Conservation (phyloP, 2,888 invertebrate species). For the Microctonus brassicae region DNA sequence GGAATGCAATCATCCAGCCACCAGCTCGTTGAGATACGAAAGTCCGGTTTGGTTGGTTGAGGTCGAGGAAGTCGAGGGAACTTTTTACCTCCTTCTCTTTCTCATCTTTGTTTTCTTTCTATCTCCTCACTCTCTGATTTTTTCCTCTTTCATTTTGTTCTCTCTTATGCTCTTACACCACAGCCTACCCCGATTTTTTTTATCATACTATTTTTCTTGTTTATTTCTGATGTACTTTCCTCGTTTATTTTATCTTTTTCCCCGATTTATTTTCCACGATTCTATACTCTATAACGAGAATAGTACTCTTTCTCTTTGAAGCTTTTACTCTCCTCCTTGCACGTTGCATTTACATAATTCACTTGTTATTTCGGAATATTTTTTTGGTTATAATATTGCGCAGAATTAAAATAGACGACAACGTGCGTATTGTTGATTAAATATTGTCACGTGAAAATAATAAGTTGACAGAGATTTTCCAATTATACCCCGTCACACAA, state of each 20-base stretch:
- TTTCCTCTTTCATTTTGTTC: background rate
- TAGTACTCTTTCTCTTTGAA: background rate
- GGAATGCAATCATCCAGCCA: conserved; percentile 51
- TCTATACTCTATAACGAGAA: background rate
- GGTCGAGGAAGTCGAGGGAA: conserved; percentile 43
- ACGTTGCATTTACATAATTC: conserved; percentile 23
- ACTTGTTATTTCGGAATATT: conserved; percentile 41
- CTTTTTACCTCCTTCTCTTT: conserved; percentile 23
- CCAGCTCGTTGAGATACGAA: conserved; percentile 50
- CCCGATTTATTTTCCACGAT: background rate
- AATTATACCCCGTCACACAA: background rate
- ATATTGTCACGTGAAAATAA: no score
- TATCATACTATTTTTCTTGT: conserved; percentile 5
- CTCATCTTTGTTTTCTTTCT: conserved; percentile 22
- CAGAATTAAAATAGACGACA: background rate
- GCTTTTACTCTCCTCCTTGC: conserved; percentile 23
- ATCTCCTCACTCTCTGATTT: no score
- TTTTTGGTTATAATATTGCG: conserved; percentile 45
- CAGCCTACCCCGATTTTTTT: background rate
- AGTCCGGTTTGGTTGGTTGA: conserved; percentile 51
- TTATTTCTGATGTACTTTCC: conserved; percentile 5
- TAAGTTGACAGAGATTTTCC: background rate
- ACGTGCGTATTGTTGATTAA: no score
- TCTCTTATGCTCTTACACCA: conserved; percentile 16
- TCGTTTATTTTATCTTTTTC: background rate